Base-by-base conservation (phyloP, 2,888 invertebrate genomes). In the Heteromurus nitidus region DNA sequence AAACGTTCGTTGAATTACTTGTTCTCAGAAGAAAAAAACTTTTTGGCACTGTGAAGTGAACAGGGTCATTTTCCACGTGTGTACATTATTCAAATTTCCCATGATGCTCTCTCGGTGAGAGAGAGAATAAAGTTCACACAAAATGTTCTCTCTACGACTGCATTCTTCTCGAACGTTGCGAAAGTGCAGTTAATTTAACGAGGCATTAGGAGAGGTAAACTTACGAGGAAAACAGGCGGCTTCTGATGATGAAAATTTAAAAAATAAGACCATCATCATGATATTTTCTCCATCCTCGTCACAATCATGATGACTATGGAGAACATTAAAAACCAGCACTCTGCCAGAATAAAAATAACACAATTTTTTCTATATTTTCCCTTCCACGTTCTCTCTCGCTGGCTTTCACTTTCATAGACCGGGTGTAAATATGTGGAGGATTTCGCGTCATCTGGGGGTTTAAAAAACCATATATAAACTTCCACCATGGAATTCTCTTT, bases 11-110 rank as follows among this genome's bases (percentile, higher is more conserved):
- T n/a, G n/a, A n/a, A n/a, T n/a, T n/a, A n/a, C n/a, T n/a, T n/a
- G n/a, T n/a, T n/a, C n/a, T n/a, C n/a, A n/a, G n/a, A n/a, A n/a
- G n/a, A n/a, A n/a, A n/a, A 22, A 53, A 53, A 53, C 5, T 53
- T 24, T 53, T 53, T 53, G 53, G 53, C 53, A 53, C 22, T 53
- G 22, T 24, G 18, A 22, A 53, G 22, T 24, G 18, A 22, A 53
- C 53, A 22, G 22, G 13, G 53, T 53, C 53, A 53, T 53, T 53
- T n/a, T 53, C 20, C 22, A 53, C 47, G 47, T 53, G n/a, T n/a
- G 53, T 53, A 53, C 24, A 53, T 53, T 53, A 53, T 53, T 53
- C 22, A 53, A 53, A 53, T 53, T 53, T 53, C 53, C 53, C 53
- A 20, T 53, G 53, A 53, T 53, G 22, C 53, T 53, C 13, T 53